These are phyloP conservation scores for Phocoena phocoena DNA, from an alignment of 2,113 vertebrate genomes.

Conservation along the genomic window DNA sequence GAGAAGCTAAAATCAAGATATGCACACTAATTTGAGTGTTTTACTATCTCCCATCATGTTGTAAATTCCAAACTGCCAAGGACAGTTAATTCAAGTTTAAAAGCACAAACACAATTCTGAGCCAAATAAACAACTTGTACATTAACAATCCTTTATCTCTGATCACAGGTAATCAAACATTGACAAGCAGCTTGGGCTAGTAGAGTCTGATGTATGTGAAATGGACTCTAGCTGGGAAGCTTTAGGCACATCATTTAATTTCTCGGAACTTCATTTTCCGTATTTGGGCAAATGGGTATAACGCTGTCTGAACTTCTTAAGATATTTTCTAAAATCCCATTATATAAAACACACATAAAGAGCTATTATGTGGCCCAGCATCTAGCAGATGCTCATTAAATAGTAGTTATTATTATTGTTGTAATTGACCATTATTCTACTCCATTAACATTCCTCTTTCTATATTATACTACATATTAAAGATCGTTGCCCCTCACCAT, in stretches of 20 bases:
- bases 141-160: background rate
- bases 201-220: background rate
- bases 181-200: background rate
- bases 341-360: slow-evolving; percentile 41
- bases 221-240: background rate
- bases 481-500: background rate
- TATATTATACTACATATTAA: background rate
- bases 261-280: background rate
- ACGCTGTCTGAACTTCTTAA: background rate
- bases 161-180: background rate
- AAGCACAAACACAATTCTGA: background rate
- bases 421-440: background rate
- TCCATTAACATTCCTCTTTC: background rate
- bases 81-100: slow-evolving; percentile 2
- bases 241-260: background rate
- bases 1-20: slow-evolving; percentile 18
- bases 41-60: background rate
- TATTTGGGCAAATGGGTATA: background rate
- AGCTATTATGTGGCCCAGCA: background rate
- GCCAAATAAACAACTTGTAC: background rate
- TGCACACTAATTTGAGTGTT: background rate
- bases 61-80: slow-evolving; percentile 4
- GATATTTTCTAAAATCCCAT: slow-evolving; percentile 13
- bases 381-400: slow-evolving; percentile 35
- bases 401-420: background rate